phyloP scores from a whole-genome alignment of 2,113 vertebrate genomes.

The Cettia cetti region DNA sequence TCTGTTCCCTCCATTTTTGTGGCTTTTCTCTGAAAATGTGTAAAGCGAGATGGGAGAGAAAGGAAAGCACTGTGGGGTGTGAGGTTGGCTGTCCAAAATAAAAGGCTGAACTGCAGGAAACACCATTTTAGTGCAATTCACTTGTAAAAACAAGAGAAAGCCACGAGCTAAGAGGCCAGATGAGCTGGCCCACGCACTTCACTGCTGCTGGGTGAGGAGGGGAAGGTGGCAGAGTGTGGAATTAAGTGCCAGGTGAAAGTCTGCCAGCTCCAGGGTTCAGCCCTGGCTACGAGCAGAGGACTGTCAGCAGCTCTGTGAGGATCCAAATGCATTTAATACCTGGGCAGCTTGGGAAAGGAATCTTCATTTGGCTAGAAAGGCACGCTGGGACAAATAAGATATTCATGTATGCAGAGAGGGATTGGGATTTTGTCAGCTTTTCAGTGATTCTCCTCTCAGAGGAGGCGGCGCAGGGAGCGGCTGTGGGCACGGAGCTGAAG shows the following conservation, averaged over 20 bases:
- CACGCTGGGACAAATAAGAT: not conserved
- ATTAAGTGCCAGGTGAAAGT: not conserved
- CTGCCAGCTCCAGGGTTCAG: not conserved
- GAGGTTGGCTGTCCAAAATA: not conserved
- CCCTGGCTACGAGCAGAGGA: not conserved
- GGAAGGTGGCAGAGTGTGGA: not conserved
- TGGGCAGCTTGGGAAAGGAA: not conserved
- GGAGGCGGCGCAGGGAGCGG: not conserved
- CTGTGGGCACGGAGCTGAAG: not conserved
- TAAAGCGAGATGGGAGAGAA: not conserved
- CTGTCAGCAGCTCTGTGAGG: not conserved
- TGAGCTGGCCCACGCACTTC: not conserved
- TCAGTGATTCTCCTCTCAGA: not conserved
- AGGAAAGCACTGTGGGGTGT: accelerated
- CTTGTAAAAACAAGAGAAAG: not conserved
- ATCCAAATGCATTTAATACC: not conserved
- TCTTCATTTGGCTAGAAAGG: not conserved
- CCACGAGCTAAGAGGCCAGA: not conserved
- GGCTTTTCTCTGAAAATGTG: not conserved
- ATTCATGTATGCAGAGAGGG: not conserved
- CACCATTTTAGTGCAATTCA: not conserved
- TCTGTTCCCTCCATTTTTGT: not conserved
- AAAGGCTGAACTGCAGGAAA: not conserved
- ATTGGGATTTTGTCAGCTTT: not conserved
- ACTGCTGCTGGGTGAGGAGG: not conserved